Percentiles rank a stretch among this genome's conserved stretches.
phyloP scores from a whole-genome alignment of 2,797 vertebrate genomes.

The Columba guinea region DNA sequence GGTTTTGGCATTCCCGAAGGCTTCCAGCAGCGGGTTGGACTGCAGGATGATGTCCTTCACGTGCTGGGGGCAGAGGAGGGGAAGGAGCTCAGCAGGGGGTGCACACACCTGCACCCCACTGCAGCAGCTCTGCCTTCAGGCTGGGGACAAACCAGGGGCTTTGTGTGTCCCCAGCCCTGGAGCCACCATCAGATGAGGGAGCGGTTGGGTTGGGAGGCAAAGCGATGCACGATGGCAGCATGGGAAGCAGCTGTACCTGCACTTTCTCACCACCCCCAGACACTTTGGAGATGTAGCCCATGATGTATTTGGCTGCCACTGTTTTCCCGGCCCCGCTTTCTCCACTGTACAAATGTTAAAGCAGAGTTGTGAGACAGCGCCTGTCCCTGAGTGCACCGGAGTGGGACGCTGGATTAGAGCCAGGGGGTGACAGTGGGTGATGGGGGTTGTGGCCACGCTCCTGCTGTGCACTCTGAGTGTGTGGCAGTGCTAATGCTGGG shows the following conservation, averaged over 20 bases:
- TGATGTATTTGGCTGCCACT: slow-evolving; percentile 98
- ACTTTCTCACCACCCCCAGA: slow-evolving; percentile 95
- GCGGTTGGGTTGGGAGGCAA: fast-evolving
- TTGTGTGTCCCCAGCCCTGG: fast-evolving
- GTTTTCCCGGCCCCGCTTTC: slow-evolving; percentile 98
- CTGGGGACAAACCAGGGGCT: neutral
- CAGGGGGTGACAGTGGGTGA: neutral
- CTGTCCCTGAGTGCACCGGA: fast-evolving
- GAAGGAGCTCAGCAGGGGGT: neutral
- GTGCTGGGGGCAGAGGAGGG: slow-evolving; percentile 78
- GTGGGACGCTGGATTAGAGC: neutral
- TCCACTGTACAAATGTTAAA: slow-evolving; percentile 76
- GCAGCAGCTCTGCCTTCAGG: neutral
- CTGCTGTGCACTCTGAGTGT: fast-evolving
- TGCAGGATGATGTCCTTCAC: slow-evolving; percentile 99
- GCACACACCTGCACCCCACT: fast-evolving
- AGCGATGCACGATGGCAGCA: fast-evolving
- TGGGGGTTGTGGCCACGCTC: neutral
- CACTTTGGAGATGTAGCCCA: slow-evolving; percentile 99
- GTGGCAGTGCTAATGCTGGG: fast-evolving
- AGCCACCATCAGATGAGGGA: neutral
- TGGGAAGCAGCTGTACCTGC: slow-evolving; percentile 79
- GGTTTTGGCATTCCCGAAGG: slow-evolving; percentile 97
- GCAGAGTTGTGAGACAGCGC: neutral
- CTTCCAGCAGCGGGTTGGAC: slow-evolving; percentile 95